Conservation (phyloP, 1,140 invertebrate species). For the Chrysopa pallens region DNA sequence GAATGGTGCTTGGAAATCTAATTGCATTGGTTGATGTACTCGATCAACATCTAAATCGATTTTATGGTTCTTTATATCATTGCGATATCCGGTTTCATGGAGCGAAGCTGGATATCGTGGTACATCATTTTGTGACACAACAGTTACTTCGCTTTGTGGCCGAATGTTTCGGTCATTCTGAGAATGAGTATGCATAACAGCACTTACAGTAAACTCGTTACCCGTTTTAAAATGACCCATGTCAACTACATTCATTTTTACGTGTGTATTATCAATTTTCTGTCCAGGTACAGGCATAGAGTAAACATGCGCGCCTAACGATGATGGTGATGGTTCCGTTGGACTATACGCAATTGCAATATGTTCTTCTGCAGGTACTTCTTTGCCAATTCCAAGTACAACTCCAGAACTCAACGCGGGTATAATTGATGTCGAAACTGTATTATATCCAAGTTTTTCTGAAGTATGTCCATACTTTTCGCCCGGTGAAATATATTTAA, state of each 20-base stretch:
- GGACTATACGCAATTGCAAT: slow-evolving; percentile 32
- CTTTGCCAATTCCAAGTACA: no score
- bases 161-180: slow-evolving; percentile 9
- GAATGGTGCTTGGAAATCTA: slow-evolving; percentile 48
- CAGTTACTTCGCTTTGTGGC: slow-evolving; percentile 4
- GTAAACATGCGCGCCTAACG: slow-evolving; percentile 12
- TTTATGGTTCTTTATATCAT: not conserved
- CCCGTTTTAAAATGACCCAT: slow-evolving; percentile 5
- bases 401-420: no score
- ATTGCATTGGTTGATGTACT: slow-evolving; percentile 3
- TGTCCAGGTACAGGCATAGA: slow-evolving; percentile 11
- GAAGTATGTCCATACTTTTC: slow-evolving; percentile 13
- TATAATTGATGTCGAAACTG: no score
- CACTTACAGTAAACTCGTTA: slow-evolving; percentile 20
- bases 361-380: slow-evolving; percentile 21
- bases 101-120: not conserved
- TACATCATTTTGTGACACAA: slow-evolving; percentile 1
- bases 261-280: no score
- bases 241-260: no score
- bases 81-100: not conserved
- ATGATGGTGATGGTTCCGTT: slow-evolving; percentile 18
- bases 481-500: slow-evolving; percentile 8
- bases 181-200: slow-evolving; percentile 19
- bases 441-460: slow-evolving; percentile 19
- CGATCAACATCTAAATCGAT: slow-evolving; percentile 1